A percentile compares a stretch with the other conserved stretches of the same genome.
Evolutionary conservation across 2,888 invertebrate genomes (phyloP).

Genomic region (Macrosoma leucophasiata): DNA sequence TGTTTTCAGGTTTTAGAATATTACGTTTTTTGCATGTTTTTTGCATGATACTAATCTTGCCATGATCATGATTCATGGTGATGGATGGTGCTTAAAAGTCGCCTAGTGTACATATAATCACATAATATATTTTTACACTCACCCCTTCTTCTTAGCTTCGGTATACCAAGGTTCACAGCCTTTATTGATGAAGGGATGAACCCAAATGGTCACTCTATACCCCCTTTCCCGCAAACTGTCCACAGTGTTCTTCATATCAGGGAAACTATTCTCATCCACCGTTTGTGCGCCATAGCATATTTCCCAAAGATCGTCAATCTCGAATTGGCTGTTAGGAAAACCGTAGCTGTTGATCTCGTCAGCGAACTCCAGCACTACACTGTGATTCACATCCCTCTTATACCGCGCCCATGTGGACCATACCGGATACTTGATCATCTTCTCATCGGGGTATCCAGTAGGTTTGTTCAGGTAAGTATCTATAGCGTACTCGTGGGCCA

Average conservation of each 20-base stretch:
- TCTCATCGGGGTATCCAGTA: slow-evolving; percentile 67
- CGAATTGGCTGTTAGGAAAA: slow-evolving; percentile 73
- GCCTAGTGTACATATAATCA: background rate
- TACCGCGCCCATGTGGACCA: slow-evolving; percentile 82
- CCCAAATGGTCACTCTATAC: slow-evolving; percentile 77
- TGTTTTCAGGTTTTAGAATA: too few relatives aligned
- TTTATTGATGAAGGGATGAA: slow-evolving; percentile 78
- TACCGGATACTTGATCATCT: slow-evolving; percentile 76
- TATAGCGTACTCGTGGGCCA: slow-evolving; percentile 77
- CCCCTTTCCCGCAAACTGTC: slow-evolving; percentile 53
- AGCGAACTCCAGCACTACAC: slow-evolving; percentile 64
- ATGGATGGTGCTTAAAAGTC: too few relatives aligned
- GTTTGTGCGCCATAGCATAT: slow-evolving; percentile 77
- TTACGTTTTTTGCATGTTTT: too few relatives aligned
- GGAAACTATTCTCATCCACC: slow-evolving; percentile 68
- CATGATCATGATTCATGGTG: too few relatives aligned
- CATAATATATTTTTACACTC: slow-evolving; percentile 31
- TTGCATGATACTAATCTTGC: too few relatives aligned
- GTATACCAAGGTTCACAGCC: slow-evolving; percentile 73
- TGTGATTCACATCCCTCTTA: slow-evolving; percentile 69
- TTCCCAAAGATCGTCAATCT: slow-evolving; percentile 82
- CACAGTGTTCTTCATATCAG: slow-evolving; percentile 68
- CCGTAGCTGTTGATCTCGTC: slow-evolving; percentile 64
- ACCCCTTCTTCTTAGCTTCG: slow-evolving; percentile 58
- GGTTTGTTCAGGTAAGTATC: slow-evolving; percentile 77